These are phyloP conservation scores for Eupithecia tripunctaria DNA, from an alignment of 2,888 invertebrate species.

Conservation along the genomic window DNA sequence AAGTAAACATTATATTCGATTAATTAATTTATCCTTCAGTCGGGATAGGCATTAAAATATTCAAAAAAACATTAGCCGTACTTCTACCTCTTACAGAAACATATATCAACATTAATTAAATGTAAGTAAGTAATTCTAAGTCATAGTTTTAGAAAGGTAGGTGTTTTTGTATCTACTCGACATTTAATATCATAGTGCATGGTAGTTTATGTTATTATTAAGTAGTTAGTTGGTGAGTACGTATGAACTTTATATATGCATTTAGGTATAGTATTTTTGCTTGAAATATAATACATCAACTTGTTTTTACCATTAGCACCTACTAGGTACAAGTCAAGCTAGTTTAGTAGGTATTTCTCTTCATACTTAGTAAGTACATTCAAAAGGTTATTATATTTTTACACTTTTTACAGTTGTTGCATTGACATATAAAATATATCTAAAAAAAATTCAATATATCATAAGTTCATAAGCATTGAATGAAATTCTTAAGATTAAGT, in stretches of 20 bases:
- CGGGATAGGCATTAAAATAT: no score
- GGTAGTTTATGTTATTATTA: neutral
- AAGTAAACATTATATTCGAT: no score
- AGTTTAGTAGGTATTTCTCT: neutral
- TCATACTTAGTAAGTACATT: conserved; percentile 4
- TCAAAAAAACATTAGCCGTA: neutral
- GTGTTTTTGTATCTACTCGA: neutral
- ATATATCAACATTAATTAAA: neutral
- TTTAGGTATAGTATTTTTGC: neutral
- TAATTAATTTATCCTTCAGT: no score
- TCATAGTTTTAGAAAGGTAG: neutral
- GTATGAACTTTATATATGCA: neutral
- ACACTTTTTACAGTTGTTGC: conserved; percentile 1
- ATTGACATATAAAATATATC: neutral
- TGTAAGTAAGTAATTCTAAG: conserved; percentile 1
- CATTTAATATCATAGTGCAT: neutral
- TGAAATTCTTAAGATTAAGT: neutral
- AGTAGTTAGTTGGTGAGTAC: neutral
- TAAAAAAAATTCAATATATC: neutral
- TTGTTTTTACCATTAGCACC: neutral
- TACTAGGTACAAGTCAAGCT: neutral
- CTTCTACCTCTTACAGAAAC: neutral
- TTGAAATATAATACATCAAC: neutral
- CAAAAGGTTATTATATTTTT: neutral
- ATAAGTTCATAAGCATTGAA: neutral